A percentile compares a stretch with the other conserved stretches of the same genome.
Conservation (phyloP, 2,797 vertebrate genomes). For the Pangasius macronema region DNA sequence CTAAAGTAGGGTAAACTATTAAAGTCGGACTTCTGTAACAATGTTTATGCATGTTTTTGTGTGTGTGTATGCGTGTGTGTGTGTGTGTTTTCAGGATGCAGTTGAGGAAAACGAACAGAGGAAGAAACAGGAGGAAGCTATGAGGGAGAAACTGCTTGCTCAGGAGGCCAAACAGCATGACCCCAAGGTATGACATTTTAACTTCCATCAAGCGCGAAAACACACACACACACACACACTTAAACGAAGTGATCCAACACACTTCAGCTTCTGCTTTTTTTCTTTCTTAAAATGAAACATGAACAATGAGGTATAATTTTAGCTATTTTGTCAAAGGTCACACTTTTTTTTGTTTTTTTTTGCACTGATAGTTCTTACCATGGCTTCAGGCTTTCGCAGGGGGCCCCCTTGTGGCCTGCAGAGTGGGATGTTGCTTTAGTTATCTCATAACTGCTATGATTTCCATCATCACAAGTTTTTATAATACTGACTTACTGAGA, state of each 20-base stretch:
- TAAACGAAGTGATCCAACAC: neutral
- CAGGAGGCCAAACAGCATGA: conserved; percentile 90
- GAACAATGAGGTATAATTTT: neutral
- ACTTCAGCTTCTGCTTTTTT: neutral
- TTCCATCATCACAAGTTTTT: neutral
- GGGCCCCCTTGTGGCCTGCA: neutral
- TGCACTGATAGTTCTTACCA: neutral
- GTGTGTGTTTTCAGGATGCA: conserved; percentile 80
- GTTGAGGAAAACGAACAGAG: conserved; percentile 87
- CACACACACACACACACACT: neutral
- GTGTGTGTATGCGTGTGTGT: conserved; percentile 45
- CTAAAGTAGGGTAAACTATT: neutral
- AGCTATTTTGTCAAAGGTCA: neutral
- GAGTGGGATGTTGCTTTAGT: neutral
- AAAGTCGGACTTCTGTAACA: neutral
- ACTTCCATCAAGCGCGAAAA: neutral
- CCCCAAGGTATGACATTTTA: conserved; percentile 72
- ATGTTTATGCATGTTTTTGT: conserved; percentile 34
- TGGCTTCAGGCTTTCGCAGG: neutral
- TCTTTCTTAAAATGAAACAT: neutral
- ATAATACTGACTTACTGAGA: neutral
- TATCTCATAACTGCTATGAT: neutral
- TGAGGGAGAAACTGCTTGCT: conserved; percentile 91
- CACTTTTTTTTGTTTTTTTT: neutral
- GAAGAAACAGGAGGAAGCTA: conserved; percentile 93